Percentiles rank a stretch among this genome's conserved stretches.
Conservation (phyloP, 2,113 vertebrate species). For the Paraplagusia blochii region DNA sequence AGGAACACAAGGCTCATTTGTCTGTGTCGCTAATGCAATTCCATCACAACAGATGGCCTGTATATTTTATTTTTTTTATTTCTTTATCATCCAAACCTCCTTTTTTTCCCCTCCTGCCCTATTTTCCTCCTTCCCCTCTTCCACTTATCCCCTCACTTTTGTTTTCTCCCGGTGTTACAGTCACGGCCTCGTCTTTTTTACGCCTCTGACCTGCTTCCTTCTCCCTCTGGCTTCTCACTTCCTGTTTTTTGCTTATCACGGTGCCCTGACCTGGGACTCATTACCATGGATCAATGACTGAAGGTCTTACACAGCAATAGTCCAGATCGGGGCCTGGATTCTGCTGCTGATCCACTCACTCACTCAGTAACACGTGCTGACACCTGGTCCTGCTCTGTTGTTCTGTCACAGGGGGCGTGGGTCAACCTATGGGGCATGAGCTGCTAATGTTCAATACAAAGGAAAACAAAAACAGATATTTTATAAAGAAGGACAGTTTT, state of each 20-base stretch:
- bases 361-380: constrained; percentile 9
- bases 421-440: no score
- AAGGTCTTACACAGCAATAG: constrained; percentile 54
- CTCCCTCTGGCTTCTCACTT: constrained; percentile 1
- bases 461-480: no score
- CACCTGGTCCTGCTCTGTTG: not conserved
- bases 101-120: constrained; percentile 5
- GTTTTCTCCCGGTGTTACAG: not conserved
- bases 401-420: constrained; percentile 5
- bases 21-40: constrained; percentile 69
- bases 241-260: constrained; percentile 25
- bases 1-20: constrained; percentile 47
- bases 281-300: constrained; percentile 66
- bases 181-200: constrained; percentile 8
- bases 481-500: no score
- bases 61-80: constrained; percentile 25
- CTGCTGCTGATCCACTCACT: constrained; percentile 26
- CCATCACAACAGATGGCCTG: constrained; percentile 69
- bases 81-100: constrained; percentile 2
- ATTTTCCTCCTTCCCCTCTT: constrained; percentile 2
- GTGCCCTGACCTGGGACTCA: constrained; percentile 53
- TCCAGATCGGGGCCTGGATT: constrained; percentile 24
- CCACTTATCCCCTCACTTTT: constrained; percentile 14
- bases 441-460: no score
- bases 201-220: not conserved